These are phyloP conservation scores for Gymnocypris eckloni DNA, from an alignment of 2,797 vertebrate species.

Conservation along the genomic window DNA sequence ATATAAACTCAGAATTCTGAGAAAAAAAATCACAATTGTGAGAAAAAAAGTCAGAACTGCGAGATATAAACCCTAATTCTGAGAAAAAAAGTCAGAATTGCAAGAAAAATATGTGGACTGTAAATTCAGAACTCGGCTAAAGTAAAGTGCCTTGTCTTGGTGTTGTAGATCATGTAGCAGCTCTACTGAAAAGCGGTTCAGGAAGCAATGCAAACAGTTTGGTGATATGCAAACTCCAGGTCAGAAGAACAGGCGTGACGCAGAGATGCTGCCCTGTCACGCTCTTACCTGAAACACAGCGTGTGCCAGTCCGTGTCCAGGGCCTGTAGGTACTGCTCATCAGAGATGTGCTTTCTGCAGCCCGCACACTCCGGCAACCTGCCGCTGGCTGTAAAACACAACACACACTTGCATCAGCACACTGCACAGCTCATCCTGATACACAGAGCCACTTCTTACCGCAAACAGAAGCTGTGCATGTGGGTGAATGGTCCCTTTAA, in stretches of 20 bases:
- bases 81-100: too few relatives aligned
- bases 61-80: too few relatives aligned
- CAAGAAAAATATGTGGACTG: not conserved
- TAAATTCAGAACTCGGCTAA: not conserved
- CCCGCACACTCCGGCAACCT: conserved; percentile 92
- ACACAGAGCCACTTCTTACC: too few relatives aligned
- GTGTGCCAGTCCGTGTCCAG: conserved; percentile 91
- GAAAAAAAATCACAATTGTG: too few relatives aligned
- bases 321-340: conserved; percentile 97
- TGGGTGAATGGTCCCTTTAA: not conserved
- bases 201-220: not conserved
- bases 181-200: not conserved
- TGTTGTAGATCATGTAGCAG: not conserved
- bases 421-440: too few relatives aligned
- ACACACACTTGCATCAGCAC: conserved; percentile 17
- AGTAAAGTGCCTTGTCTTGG: not conserved
- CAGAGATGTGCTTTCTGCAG: conserved; percentile 91
- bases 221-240: not conserved
- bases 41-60: too few relatives aligned
- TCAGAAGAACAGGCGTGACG: not conserved
- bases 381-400: conserved; percentile 72
- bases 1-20: too few relatives aligned
- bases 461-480: not conserved
- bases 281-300: conserved; percentile 91
- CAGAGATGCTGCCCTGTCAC: not conserved